Conservation (phyloP, 2,113 vertebrate genomes). For the Desmodus rotundus region DNA sequence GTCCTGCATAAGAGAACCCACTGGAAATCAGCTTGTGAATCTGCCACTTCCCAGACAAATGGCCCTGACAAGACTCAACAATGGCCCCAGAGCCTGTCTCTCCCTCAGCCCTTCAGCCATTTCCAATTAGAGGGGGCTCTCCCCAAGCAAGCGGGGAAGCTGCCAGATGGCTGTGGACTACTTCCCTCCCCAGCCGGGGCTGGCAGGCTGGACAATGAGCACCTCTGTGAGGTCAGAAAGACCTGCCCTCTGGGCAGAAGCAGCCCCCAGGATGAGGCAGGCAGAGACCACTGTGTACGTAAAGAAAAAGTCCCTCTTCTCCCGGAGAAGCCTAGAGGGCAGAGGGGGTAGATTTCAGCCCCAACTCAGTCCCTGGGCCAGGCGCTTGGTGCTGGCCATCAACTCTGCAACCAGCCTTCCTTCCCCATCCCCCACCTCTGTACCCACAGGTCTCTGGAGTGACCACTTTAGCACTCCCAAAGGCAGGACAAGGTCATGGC, state of each 20-base stretch:
- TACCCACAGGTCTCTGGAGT: background rate
- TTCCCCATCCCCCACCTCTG: too few species aligned
- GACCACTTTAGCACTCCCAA: background rate
- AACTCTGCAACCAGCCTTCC: background rate
- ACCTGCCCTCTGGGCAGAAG: background rate
- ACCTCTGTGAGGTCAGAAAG: background rate
- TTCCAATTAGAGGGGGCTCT: background rate
- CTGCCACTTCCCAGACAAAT: background rate
- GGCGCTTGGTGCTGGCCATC: too few species aligned
- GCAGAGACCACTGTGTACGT: background rate
- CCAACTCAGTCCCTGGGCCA: background rate
- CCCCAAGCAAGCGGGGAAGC: background rate
- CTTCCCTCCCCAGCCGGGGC: background rate
- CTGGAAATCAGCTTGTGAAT: background rate
- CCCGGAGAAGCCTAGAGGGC: background rate
- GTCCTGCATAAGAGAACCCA: background rate
- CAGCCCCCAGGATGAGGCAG: background rate
- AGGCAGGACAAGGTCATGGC: background rate
- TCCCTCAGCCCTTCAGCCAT: background rate
- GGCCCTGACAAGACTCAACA: background rate
- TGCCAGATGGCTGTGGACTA: accelerated
- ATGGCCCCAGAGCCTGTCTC: background rate
- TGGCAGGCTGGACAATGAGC: background rate
- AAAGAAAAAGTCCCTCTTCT: background rate
- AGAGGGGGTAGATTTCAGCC: background rate